These are phyloP conservation scores for Eupeodes corollae DNA, from an alignment of 1,140 invertebrate genomes.

Conservation along the genomic window DNA sequence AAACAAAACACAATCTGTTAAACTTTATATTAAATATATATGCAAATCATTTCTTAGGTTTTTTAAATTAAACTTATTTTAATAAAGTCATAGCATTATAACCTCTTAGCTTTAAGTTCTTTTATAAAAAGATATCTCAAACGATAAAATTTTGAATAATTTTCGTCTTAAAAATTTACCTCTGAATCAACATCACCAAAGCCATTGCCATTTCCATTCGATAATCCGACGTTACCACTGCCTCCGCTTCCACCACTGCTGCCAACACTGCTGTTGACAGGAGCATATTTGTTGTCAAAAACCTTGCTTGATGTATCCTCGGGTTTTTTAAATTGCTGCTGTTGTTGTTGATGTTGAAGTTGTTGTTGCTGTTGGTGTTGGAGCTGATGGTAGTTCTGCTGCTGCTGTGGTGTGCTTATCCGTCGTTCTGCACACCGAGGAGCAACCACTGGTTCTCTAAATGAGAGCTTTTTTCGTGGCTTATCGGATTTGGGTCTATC, in stretches of 20 bases:
- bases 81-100: no score
- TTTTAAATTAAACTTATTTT: no score
- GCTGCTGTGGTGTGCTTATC: constrained; percentile 26
- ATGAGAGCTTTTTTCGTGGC: constrained; percentile 73
- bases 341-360: background rate
- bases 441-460: constrained; percentile 56
- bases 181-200: background rate
- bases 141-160: background rate
- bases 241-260: no score
- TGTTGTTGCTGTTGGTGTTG: constrained; percentile 2
- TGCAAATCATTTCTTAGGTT: no score
- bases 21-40: no score
- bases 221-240: no score
- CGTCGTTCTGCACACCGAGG: constrained; percentile 19
- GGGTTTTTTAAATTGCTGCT: background rate
- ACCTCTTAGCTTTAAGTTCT: background rate
- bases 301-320: no score
- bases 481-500: constrained; percentile 42
- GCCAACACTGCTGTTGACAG: no score
- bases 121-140: background rate
- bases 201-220: no score
- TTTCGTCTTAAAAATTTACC: background rate
- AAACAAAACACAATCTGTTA: background rate
- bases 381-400: background rate
- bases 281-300: no score